A percentile compares a stretch with the other conserved stretches of the same genome.
These are phyloP conservation scores for Hymenopus coronatus DNA, from an alignment of 2,888 invertebrate species.

Conservation along the genomic window DNA sequence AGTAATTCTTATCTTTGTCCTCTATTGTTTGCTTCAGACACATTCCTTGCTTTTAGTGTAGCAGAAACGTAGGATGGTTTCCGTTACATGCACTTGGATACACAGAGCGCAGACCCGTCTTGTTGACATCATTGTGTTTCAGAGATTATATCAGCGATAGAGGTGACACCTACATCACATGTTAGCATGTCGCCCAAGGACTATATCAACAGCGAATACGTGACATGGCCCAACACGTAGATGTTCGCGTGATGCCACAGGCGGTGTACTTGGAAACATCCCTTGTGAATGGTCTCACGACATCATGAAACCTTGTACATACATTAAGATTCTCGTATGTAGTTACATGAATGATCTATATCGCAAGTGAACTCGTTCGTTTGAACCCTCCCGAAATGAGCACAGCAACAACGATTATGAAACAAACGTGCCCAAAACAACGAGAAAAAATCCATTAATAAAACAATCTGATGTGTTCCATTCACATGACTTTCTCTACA, in stretches of 20 bases:
- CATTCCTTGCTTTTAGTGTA: neutral
- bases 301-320: neutral
- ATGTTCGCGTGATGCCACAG: neutral
- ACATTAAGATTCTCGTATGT: too few relatives aligned
- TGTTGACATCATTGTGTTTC: neutral
- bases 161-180: neutral
- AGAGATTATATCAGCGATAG: neutral
- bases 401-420: too few relatives aligned
- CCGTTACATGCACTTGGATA: neutral
- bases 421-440: too few relatives aligned
- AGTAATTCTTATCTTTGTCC: too few relatives aligned
- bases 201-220: neutral
- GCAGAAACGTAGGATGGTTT: neutral
- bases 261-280: too few relatives aligned
- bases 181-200: neutral
- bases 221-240: neutral
- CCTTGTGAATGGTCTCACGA: neutral
- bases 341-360: too few relatives aligned
- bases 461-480: too few relatives aligned
- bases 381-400: too few relatives aligned
- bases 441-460: too few relatives aligned
- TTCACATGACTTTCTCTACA: too few relatives aligned
- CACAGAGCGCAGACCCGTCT: too few relatives aligned
- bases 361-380: too few relatives aligned
- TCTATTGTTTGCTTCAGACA: neutral